Conservation (phyloP, 2,113 vertebrate species). For the Mola mola region DNA sequence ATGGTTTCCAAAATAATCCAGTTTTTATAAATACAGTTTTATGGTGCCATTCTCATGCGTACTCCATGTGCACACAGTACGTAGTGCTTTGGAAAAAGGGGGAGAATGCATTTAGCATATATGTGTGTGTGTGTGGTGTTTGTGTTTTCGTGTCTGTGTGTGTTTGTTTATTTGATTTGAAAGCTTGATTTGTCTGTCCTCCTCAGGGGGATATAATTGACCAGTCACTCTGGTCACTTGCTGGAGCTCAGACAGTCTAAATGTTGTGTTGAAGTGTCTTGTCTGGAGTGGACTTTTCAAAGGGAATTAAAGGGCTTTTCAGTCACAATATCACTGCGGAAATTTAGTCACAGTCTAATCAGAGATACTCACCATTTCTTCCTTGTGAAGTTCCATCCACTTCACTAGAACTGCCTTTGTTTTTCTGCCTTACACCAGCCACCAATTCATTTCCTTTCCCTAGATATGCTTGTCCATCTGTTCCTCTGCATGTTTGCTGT, state of each 20-base stretch:
- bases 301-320: slow-evolving; percentile 56
- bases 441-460: slow-evolving; percentile 43
- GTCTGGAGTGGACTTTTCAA: slow-evolving; percentile 57
- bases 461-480: slow-evolving; percentile 50
- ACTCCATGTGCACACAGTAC: too few relatives aligned
- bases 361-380: slow-evolving; percentile 47
- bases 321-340: slow-evolving; percentile 51
- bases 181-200: slow-evolving; percentile 45
- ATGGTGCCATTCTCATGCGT: too few relatives aligned
- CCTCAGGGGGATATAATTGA: slow-evolving; percentile 52
- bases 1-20: too few relatives aligned
- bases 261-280: slow-evolving; percentile 54
- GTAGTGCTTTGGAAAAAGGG: too few relatives aligned
- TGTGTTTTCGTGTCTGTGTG: not conserved
- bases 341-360: slow-evolving; percentile 72
- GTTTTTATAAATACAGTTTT: too few relatives aligned
- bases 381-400: slow-evolving; percentile 45
- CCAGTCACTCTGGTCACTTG: slow-evolving; percentile 46
- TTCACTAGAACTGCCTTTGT: slow-evolving; percentile 36
- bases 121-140: slow-evolving; percentile 8
- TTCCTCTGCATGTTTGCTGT: slow-evolving; percentile 28
- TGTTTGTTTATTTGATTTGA: slow-evolving; percentile 36
- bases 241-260: slow-evolving; percentile 57
- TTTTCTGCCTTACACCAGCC: slow-evolving; percentile 19
- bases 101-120: too few relatives aligned